A percentile compares a stretch with the other conserved stretches of the same genome.
These are phyloP conservation scores for Drosophila lacertosa DNA, from an alignment of 1,140 invertebrate species.

Conservation along the genomic window DNA sequence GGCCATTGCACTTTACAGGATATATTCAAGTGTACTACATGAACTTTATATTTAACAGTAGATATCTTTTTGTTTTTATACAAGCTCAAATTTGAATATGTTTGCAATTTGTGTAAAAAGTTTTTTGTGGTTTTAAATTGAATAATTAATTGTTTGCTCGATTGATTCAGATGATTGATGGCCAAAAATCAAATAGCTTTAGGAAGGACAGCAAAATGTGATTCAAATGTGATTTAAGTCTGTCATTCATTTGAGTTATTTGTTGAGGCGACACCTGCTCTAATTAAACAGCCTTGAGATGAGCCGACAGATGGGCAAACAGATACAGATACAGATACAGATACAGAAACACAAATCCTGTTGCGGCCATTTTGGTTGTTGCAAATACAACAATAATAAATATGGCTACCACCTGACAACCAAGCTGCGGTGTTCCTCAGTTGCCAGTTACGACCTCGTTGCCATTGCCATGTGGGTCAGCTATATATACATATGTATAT, in stretches of 20 bases:
- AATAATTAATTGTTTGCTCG: conserved; percentile 38
- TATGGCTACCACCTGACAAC: conserved; percentile 46
- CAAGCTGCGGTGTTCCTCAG: conserved; percentile 12
- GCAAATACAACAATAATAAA: conserved; percentile 47
- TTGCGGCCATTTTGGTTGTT: conserved; percentile 10
- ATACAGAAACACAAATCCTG: conserved; percentile 17
- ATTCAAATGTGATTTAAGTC: not conserved
- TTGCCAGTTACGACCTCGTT: conserved; percentile 34
- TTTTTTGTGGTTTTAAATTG: conserved; percentile 24
- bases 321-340: conserved; percentile 3
- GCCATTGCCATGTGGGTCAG: conserved; percentile 65
- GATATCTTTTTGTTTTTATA: not conserved
- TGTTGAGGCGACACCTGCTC: conserved; percentile 20
- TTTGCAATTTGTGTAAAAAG: conserved; percentile 18
- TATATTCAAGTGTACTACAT: not conserved
- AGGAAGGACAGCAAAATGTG: not conserved
- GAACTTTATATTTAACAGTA: not conserved
- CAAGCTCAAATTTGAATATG: not conserved
- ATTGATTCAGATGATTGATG: conserved; percentile 47
- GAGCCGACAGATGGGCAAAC: conserved; percentile 10
- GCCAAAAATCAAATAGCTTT: not conserved
- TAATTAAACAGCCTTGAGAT: conserved; percentile 63
- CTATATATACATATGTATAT: conserved; percentile 5
- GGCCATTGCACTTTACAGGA: not conserved
- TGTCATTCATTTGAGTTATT: not conserved